A percentile compares a stretch with the other conserved stretches of the same genome.
phyloP scores from a whole-genome alignment of 2,888 invertebrate genomes.

The Ganaspis brasiliensis region DNA sequence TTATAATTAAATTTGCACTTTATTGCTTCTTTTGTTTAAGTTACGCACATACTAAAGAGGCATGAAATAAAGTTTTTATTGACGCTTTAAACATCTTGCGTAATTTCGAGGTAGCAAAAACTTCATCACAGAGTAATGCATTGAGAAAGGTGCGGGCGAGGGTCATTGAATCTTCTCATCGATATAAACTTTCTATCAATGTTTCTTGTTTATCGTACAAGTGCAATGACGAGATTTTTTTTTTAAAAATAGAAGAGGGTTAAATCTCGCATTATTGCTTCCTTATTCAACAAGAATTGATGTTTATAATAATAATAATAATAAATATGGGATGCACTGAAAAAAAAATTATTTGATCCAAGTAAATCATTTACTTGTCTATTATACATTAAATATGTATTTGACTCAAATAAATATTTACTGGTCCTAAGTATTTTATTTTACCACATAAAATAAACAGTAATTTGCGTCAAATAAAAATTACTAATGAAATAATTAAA shows the following conservation, averaged over 20 bases:
- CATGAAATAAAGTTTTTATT: background rate
- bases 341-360: too few species aligned
- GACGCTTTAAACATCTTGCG: slow-evolving; percentile 22
- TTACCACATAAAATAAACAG: too few species aligned
- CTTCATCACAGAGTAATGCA: background rate
- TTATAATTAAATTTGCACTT: background rate
- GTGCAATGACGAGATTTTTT: background rate
- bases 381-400: too few species aligned
- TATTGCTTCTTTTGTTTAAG: background rate
- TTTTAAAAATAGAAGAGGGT: slow-evolving; percentile 2
- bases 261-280: too few species aligned
- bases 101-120: slow-evolving; percentile 20
- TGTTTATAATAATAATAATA: too few species aligned
- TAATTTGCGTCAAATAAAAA: too few species aligned
- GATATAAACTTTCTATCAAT: slow-evolving; percentile 37
- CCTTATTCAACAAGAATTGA: too few species aligned
- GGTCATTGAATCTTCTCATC: slow-evolving; percentile 37
- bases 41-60: background rate
- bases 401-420: too few species aligned
- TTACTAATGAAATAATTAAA: too few species aligned
- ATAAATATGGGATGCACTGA: too few species aligned
- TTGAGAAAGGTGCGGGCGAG: slow-evolving; percentile 39
- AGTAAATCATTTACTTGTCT: too few species aligned
- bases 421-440: too few species aligned
- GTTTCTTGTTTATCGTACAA: slow-evolving; percentile 25